Conservation (phyloP, 2,797 vertebrate species). For the Ctenosaura bakeri region DNA sequence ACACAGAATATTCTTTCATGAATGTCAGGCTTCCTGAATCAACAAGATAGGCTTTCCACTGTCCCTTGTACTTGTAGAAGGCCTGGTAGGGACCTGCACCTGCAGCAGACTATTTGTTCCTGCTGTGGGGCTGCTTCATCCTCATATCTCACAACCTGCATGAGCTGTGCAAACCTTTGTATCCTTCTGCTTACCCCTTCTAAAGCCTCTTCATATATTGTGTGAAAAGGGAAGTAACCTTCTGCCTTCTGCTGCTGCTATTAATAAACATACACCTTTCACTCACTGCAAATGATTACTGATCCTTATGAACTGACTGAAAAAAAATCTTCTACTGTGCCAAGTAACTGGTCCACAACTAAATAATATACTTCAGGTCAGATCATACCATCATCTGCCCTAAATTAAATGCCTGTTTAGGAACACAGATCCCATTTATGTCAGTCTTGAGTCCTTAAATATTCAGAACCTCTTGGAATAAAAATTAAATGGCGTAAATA, state of each 20-base stretch:
- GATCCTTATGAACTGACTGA: not conserved
- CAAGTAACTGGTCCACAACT: not conserved
- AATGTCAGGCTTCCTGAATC: not conserved
- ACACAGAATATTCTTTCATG: not conserved
- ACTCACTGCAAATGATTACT: not conserved
- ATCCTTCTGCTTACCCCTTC: not conserved
- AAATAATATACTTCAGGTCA: conserved; percentile 1
- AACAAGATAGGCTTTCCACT: not conserved
- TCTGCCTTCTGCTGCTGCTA: not conserved
- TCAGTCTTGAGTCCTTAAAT: conserved; percentile 6
- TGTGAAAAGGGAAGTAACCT: not conserved
- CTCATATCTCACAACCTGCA: not conserved
- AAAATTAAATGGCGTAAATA: conserved; percentile 73
- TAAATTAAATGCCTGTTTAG: conserved; percentile 55
- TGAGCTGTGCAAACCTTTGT: not conserved
- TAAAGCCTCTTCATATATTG: not conserved
- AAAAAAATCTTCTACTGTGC: not conserved
- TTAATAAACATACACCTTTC: not conserved
- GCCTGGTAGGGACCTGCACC: not conserved
- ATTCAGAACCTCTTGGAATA: conserved; percentile 36
- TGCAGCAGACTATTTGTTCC: not conserved
- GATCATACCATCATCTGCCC: conserved; percentile 1
- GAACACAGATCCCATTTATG: conserved; percentile 51
- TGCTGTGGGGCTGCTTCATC: not conserved
- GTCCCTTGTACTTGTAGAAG: not conserved